Base-by-base conservation (phyloP, 2,888 invertebrate genomes). In the Tinea semifulvella region DNA sequence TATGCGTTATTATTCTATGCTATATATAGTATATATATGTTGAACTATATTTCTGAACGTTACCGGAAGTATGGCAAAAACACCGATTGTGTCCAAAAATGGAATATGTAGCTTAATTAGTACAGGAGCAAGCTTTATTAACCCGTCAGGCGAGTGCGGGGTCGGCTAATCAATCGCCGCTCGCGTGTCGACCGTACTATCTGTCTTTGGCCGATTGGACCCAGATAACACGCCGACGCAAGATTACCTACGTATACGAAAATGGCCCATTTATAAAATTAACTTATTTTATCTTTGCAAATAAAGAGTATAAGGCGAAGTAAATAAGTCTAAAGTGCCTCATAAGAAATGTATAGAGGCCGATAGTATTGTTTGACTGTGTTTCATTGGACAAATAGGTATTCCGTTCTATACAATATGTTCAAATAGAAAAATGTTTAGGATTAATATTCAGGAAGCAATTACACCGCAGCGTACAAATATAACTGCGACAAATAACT, bases 171-270 rank as follows among this genome's bases (percentile, higher is more conserved):
- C 80, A 80, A 79, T 80, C 80, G 77, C 57, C 59, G 75, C 64
- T 79, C 67, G 80, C 76, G 77, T 79, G 80, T 69, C 70, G 66
- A 72, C 73, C 74, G 56, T 68, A 64, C 77, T 79, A 79, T 80
- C 77, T 76, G 74, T 80, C 79, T 79, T 69, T 66, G 65, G 65
- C 65, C 69, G 74, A 77, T 77, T 73, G 72, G 65, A 60, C 67
- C 60, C 68, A 65, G 79, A 77, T 77, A 77, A 68, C 71, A 61
- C 47, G 55, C 63, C 62, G 61, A 74, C 70, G 69, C 67, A 73
- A 75, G 72, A 75, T 76, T 75, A 74, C 71, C 63, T 67, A 71
- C 70, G 61, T 65, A 70, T 68, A 68, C 61, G 66, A 63, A 68
- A 75, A 76, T 74, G 60, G 71, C 58, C 71, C 68, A 77, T 77